Base-by-base conservation (phyloP, 2,797 vertebrate species). In the Sardinella longiceps region DNA sequence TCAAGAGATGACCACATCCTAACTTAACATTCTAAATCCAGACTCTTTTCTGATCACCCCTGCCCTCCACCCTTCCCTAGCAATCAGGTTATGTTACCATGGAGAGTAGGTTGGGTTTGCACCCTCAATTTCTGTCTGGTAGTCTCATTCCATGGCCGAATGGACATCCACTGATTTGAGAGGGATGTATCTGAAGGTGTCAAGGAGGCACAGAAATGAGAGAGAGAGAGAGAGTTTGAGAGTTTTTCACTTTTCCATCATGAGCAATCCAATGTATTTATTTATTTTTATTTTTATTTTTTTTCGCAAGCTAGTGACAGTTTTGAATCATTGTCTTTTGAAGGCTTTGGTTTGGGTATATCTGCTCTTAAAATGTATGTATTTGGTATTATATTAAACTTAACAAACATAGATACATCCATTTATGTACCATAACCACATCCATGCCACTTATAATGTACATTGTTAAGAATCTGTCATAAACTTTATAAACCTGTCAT, bases 121-220 rank as follows among this genome's bases (percentile, higher is more conserved):
- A 43, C 70, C 56, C 56, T 58, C 56, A 58, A 58, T 58, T 58
- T 58, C 43, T 80, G 80, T n/a, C 80, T 30, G 48, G 45, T 50
- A 56, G 5, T 82, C 48, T 37, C 81, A 53, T 53, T 82, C 81
- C 81, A 82, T 51, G 74, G 74, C 82, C 33, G 80, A 63, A 74
- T 37, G 50, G 60, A 80, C 83, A 80, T 37, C 45, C 45, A 82
- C 74, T 81, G 80, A 84, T 81, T 70, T 39, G n/a, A 46, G 60
- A 48, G 33, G 46, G 63, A 70, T 70, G 63, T 33, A 15, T n/a
- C 56, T 45, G 58, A 28, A 53, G 18, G 66, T 74, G 66, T 39
- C 66, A 74, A 74, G 66, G 33, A 74, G 15, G 33, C 33, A 74
- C 33, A 39, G 15, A 39, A 33, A 30, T 39, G 66, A 74, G 66